Evolutionary conservation across 1,140 invertebrate species (phyloP).

Genomic region (Euwallacea fornicatus): DNA sequence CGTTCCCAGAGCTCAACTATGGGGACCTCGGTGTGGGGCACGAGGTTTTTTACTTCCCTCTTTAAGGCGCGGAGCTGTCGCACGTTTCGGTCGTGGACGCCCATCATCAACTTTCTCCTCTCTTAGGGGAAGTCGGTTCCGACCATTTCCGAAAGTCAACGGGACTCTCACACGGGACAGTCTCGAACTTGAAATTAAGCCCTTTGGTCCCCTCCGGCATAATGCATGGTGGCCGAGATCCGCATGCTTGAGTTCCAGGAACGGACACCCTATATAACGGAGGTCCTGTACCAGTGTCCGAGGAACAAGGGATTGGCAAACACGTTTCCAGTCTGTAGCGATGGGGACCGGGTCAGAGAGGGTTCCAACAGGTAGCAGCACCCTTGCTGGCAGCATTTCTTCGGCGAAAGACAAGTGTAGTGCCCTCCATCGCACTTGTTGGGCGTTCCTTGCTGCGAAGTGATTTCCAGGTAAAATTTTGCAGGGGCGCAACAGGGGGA

Average conservation of each 20-base stretch:
- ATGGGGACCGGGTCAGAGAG: slow-evolving; percentile 56
- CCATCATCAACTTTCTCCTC: no score
- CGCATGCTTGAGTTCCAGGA: no score
- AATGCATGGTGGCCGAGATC: no score
- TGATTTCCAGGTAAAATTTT: not conserved
- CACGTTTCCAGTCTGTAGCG: slow-evolving; percentile 55
- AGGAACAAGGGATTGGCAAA: slow-evolving; percentile 56
- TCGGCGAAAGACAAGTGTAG: slow-evolving; percentile 64
- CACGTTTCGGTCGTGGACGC: no score
- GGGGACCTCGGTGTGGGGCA: not conserved
- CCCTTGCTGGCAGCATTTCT: slow-evolving; percentile 71
- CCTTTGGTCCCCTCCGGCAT: no score
- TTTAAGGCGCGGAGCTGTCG: no score
- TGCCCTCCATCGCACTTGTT: slow-evolving; percentile 59
- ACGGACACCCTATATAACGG: no score
- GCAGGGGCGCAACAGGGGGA: not conserved
- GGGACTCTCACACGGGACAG: no score
- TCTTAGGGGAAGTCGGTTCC: no score
- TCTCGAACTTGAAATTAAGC: no score
- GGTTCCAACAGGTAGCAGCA: slow-evolving; percentile 65
- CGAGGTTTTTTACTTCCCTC: not conserved
- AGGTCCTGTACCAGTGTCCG: slow-evolving; percentile 55
- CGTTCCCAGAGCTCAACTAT: no score
- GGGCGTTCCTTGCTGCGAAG: slow-evolving; percentile 32
- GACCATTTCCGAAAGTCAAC: no score